These are phyloP conservation scores for Philereme transversata DNA, from an alignment of 2,888 invertebrate genomes.

Conservation along the genomic window DNA sequence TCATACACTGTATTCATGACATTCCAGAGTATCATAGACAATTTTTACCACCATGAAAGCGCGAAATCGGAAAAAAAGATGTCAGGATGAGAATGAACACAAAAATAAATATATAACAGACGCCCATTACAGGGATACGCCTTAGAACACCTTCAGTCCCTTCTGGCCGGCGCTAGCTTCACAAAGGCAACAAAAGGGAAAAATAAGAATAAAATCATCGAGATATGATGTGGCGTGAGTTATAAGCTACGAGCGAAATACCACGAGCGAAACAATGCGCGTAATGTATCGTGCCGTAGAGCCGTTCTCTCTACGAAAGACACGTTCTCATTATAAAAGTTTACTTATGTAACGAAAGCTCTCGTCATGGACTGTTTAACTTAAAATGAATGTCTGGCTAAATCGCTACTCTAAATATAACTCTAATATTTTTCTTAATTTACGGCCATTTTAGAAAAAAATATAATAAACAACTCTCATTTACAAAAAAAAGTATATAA, in stretches of 20 bases:
- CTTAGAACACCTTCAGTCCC: constrained; percentile 75
- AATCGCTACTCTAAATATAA: no score
- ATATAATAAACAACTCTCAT: no score
- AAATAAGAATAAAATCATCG: constrained; percentile 65
- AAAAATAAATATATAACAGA: constrained; percentile 82
- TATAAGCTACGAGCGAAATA: constrained; percentile 36
- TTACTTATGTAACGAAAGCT: no score
- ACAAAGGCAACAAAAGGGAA: constrained; percentile 80
- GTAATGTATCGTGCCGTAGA: no score
- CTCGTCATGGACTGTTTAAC: no score
- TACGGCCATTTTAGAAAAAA: no score
- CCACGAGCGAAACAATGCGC: no score
- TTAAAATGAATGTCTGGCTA: no score
- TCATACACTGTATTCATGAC: constrained; percentile 10
- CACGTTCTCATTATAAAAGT: no score
- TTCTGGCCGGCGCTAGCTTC: constrained; percentile 80
- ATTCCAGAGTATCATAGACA: constrained; percentile 26
- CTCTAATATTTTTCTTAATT: no score
- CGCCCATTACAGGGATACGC: constrained; percentile 74
- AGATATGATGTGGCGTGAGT: constrained; percentile 45
- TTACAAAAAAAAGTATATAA: no score
- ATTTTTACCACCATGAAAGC: constrained; percentile 70
- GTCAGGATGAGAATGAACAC: constrained; percentile 80
- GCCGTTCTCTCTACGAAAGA: no score
- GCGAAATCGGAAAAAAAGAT: constrained; percentile 72